Percentiles rank a stretch among this genome's conserved stretches.
Conservation (phyloP, 1,140 invertebrate genomes). For the Medauroidea extradentata region DNA sequence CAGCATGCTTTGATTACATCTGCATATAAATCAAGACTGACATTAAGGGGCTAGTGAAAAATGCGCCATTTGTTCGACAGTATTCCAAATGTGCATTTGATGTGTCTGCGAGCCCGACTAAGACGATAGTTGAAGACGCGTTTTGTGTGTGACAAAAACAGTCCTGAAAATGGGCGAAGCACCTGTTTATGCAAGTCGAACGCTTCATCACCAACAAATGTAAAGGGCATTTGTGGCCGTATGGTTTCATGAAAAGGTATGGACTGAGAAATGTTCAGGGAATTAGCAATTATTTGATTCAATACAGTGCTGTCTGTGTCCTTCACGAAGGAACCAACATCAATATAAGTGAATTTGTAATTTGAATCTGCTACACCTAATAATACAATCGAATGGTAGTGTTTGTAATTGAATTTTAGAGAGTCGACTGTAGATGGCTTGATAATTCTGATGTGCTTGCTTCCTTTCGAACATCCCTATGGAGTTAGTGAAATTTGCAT, state of each 20-base stretch:
- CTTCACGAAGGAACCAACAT: constrained; percentile 42
- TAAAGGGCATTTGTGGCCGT: constrained; percentile 30
- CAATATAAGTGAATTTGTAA: constrained; percentile 21
- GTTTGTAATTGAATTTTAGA: constrained; percentile 33
- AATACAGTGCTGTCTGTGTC: constrained; percentile 39
- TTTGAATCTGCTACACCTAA: constrained; percentile 39
- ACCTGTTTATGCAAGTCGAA: constrained; percentile 33
- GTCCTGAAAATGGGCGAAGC: constrained; percentile 39
- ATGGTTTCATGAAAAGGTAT: neutral
- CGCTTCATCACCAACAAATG: constrained; percentile 10
- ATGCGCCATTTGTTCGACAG: constrained; percentile 41
- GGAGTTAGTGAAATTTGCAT: constrained; percentile 4
- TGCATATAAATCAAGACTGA: no score
- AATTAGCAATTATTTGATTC: neutral
- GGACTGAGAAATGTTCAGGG: neutral
- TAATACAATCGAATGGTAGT: constrained; percentile 38
- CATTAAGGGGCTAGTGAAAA: constrained; percentile 20
- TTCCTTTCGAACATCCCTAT: constrained; percentile 34
- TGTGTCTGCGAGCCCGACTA: constrained; percentile 37
- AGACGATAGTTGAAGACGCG: constrained; percentile 41
- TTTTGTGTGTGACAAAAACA: constrained; percentile 25
- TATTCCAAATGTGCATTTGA: constrained; percentile 46
- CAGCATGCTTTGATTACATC: no score
- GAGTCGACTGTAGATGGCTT: constrained; percentile 29
- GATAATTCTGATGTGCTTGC: constrained; percentile 35